A percentile compares a stretch with the other conserved stretches of the same genome.
Evolutionary conservation across 2,797 vertebrate species (phyloP).

Genomic region (Apogon hyalosoma): DNA sequence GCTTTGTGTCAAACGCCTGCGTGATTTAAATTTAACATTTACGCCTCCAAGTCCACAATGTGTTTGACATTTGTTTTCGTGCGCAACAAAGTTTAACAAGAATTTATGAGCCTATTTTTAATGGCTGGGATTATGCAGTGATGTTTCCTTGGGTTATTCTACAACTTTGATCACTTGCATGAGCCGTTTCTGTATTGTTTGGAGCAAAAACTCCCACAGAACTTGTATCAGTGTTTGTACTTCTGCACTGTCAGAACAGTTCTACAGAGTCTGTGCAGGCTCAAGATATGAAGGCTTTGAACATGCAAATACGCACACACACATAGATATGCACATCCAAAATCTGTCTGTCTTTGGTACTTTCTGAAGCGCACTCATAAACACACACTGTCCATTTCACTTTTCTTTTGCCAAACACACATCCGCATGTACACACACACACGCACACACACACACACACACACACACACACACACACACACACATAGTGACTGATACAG

Average conservation of each 20-base stretch:
- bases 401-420: constrained; percentile 42
- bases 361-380: constrained; percentile 50
- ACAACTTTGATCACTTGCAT: constrained; percentile 62
- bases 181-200: constrained; percentile 58
- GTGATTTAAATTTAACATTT: constrained; percentile 61
- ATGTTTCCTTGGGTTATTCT: constrained; percentile 57
- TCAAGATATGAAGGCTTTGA: constrained; percentile 62
- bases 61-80: constrained; percentile 53
- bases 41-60: constrained; percentile 51
- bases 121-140: constrained; percentile 48
- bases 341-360: constrained; percentile 32
- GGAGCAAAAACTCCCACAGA: constrained; percentile 61
- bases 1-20: constrained; percentile 43
- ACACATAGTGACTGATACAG: constrained; percentile 38
- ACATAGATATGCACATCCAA: constrained; percentile 22
- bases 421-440: neutral
- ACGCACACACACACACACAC: no score
- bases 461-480: constrained; percentile 29
- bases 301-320: constrained; percentile 16
- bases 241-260: constrained; percentile 69
- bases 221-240: constrained; percentile 63
- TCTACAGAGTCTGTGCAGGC: constrained; percentile 51
- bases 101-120: constrained; percentile 60
- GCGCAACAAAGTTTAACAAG: constrained; percentile 47
- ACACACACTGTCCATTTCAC: constrained; percentile 59